phyloP scores from a whole-genome alignment of 1,140 invertebrate genomes.

The Bombus pyrosoma region DNA sequence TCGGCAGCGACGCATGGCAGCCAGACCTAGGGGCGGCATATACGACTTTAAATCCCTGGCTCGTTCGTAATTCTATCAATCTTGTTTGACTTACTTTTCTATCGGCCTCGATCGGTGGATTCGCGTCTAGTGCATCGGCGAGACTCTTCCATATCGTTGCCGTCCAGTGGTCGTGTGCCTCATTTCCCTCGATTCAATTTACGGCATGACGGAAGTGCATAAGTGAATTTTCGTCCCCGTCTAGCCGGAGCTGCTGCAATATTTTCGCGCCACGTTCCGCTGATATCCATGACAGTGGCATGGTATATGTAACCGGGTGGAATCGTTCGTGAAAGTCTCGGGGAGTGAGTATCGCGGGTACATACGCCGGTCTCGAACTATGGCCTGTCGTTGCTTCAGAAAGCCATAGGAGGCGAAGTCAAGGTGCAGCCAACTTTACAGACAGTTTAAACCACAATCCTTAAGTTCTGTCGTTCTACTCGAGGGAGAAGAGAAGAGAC shows the following conservation, averaged over 20 bases:
- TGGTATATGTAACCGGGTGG: slow-evolving; percentile 10
- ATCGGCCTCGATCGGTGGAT: slow-evolving; percentile 22
- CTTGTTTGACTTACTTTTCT: slow-evolving; percentile 41
- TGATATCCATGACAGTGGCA: slow-evolving; percentile 7
- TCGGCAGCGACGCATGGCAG: neutral
- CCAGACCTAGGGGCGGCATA: too few relatives aligned
- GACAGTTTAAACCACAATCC: slow-evolving; percentile 70
- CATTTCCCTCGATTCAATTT: slow-evolving; percentile 58
- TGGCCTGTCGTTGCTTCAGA: slow-evolving; percentile 1
- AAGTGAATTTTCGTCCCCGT: slow-evolving; percentile 44
- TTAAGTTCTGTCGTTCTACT: slow-evolving; percentile 63
- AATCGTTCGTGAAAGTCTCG: slow-evolving; percentile 20
- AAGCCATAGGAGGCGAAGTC: slow-evolving; percentile 42
- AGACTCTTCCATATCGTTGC: neutral
- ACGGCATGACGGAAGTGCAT: slow-evolving; percentile 45
- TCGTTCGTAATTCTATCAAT: slow-evolving; percentile 42
- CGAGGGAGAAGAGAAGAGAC: neutral
- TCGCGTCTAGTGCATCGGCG: neutral
- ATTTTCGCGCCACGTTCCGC: slow-evolving; percentile 28
- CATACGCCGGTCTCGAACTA: neutral
- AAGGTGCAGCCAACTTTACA: slow-evolving; percentile 63
- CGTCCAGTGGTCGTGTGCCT: slow-evolving; percentile 26
- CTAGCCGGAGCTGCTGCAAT: neutral
- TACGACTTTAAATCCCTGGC: neutral
- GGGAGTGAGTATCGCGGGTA: neutral